These are phyloP conservation scores for Egretta garzetta DNA, from an alignment of 2,113 vertebrate genomes.

Conservation along the genomic window DNA sequence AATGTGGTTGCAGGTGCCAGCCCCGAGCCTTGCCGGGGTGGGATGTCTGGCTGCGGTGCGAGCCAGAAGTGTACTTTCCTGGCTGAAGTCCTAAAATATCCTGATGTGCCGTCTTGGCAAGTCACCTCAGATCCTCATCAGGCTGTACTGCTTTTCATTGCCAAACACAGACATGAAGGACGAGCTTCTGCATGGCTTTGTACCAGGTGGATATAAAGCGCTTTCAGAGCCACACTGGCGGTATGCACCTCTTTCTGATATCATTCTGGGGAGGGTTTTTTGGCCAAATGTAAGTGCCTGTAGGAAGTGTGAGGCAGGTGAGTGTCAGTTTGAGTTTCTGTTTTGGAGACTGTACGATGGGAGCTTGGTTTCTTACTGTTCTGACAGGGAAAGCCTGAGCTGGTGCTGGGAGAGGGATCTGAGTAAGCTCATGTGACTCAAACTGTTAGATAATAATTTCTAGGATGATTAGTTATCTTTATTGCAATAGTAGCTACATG, in stretches of 20 bases:
- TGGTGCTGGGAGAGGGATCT: not conserved
- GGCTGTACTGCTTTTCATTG: not conserved
- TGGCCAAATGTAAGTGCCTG: not conserved
- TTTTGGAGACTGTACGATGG: not conserved
- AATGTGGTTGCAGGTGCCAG: not conserved
- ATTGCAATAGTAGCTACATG: not conserved
- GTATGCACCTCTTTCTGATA: not conserved
- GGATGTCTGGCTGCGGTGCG: not conserved
- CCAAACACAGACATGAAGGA: not conserved
- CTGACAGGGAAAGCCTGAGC: not conserved
- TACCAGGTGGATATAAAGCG: not conserved
- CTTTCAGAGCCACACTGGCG: not conserved
- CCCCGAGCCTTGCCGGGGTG: not conserved
- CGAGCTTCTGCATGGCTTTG: not conserved
- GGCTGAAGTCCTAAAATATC: not conserved
- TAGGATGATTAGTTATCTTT: not conserved
- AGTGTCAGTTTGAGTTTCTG: not conserved
- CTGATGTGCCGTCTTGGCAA: not conserved
- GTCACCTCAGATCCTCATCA: not conserved
- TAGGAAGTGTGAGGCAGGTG: not conserved
- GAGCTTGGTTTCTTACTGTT: not conserved
- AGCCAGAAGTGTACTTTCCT: not conserved
- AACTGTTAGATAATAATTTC: not conserved
- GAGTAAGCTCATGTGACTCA: not conserved
- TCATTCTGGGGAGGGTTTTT: rapidly evolving